phyloP scores from a whole-genome alignment of 2,797 vertebrate genomes.

The Sorex maritimensis region DNA sequence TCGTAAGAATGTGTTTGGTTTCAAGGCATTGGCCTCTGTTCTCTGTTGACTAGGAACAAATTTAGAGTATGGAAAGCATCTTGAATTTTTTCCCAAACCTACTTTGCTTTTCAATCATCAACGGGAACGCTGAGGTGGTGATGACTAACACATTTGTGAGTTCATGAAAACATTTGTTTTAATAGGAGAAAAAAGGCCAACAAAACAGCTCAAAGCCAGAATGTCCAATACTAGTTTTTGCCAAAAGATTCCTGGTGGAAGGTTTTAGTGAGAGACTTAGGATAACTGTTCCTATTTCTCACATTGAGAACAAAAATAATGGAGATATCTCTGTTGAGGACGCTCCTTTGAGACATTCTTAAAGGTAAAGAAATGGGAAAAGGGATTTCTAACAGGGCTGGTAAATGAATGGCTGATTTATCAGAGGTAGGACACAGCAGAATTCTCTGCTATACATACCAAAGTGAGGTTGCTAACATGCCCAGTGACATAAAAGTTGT shows the following conservation, averaged over 20 bases:
- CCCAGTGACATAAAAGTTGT: background rate
- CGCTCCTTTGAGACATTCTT: constrained; percentile 32
- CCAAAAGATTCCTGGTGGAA: constrained; percentile 70
- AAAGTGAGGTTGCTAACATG: background rate
- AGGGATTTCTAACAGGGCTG: constrained; percentile 6
- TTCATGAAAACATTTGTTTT: constrained; percentile 85
- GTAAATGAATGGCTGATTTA: background rate
- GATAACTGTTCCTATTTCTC: constrained; percentile 50
- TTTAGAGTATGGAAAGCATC: constrained; percentile 86
- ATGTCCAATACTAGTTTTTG: constrained; percentile 74
- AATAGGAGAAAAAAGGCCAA: constrained; percentile 55
- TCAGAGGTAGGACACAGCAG: constrained; percentile 40
- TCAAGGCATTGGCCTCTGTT: constrained; percentile 85
- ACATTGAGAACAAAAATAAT: constrained; percentile 41
- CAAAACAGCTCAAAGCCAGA: constrained; percentile 61
- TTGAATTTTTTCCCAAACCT: constrained; percentile 84
- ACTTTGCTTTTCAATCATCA: constrained; percentile 85
- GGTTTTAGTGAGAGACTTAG: constrained; percentile 71
- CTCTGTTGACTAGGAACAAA: constrained; percentile 79
- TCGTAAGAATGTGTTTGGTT: constrained; percentile 85
- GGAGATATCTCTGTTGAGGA: constrained; percentile 77
- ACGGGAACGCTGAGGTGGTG: constrained; percentile 82
- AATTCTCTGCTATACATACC: constrained; percentile 34
- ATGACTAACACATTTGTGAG: constrained; percentile 83
- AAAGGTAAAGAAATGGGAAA: constrained; percentile 72